These are phyloP conservation scores for Ennomos fuscantarius DNA, from an alignment of 2,888 invertebrate genomes.

Conservation along the genomic window DNA sequence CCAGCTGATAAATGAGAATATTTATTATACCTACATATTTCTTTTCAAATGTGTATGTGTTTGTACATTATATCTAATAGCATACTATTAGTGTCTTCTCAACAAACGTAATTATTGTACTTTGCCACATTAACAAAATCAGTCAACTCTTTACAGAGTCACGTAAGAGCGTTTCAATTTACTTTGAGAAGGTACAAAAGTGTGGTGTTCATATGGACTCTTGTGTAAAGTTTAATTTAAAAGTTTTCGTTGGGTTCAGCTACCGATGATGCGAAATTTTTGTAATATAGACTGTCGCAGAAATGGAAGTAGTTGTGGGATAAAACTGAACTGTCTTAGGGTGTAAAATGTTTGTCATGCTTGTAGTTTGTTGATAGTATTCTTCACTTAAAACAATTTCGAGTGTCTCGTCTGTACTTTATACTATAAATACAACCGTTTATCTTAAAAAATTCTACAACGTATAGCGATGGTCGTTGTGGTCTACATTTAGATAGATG, in stretches of 20 bases:
- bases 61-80: too few species aligned
- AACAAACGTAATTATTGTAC: constrained; percentile 1
- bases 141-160: neutral
- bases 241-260: constrained; percentile 58
- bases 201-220: constrained; percentile 49
- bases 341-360: constrained; percentile 10
- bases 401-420: neutral
- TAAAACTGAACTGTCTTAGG: constrained; percentile 13
- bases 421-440: too few species aligned
- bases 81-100: neutral
- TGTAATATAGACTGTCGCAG: constrained; percentile 33
- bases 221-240: constrained; percentile 63
- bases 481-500: too few species aligned
- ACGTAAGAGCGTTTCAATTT: neutral
- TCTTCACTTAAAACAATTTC: neutral
- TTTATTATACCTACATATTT: too few species aligned
- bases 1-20: too few species aligned
- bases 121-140: constrained; percentile 7
- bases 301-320: constrained; percentile 14
- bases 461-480: too few species aligned
- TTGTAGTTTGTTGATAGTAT: neutral
- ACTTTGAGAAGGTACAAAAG: constrained; percentile 12
- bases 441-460: too few species aligned
- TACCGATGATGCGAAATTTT: constrained; percentile 43
- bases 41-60: too few species aligned